phyloP scores from a whole-genome alignment of 2,888 invertebrate species.

The Euclidia mi region DNA sequence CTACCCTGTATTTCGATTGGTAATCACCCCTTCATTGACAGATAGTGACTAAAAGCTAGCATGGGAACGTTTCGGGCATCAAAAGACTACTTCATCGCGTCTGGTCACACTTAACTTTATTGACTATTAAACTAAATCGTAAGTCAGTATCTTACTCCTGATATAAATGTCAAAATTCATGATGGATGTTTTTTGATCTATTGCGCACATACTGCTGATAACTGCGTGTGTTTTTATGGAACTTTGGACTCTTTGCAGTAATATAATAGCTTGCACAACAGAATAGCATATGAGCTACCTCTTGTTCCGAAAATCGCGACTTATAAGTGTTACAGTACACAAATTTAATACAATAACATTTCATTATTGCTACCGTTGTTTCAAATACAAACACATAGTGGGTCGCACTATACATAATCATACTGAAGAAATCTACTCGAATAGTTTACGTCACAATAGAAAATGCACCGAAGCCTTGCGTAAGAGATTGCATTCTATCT shows the following conservation, averaged over 20 bases:
- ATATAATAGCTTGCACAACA: too few species aligned
- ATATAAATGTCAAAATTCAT: too few species aligned
- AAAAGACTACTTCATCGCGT: slow-evolving; percentile 30
- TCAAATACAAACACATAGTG: too few species aligned
- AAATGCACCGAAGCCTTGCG: slow-evolving; percentile 22
- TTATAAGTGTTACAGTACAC: slow-evolving; percentile 1
- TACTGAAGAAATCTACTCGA: slow-evolving; percentile 3
- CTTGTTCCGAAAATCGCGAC: too few species aligned
- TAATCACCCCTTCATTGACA: slow-evolving; percentile 64
- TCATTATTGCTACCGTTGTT: too few species aligned
- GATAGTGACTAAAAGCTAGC: slow-evolving; percentile 63
- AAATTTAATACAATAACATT: not conserved
- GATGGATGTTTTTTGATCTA: too few species aligned
- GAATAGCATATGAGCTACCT: too few species aligned
- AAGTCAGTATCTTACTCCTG: slow-evolving; percentile 1
- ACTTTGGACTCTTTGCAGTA: too few species aligned
- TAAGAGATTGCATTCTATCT: slow-evolving; percentile 28
- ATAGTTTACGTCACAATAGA: slow-evolving; percentile 35
- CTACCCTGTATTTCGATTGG: slow-evolving; percentile 70
- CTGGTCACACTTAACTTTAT: slow-evolving; percentile 28
- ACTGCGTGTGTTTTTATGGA: too few species aligned
- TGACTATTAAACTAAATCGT: slow-evolving; percentile 1
- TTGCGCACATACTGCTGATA: too few species aligned
- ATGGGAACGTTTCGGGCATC: slow-evolving; percentile 61
- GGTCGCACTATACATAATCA: not conserved